These are phyloP conservation scores for Wasmannia auropunctata DNA, from an alignment of 1,140 invertebrate species.

Conservation along the genomic window DNA sequence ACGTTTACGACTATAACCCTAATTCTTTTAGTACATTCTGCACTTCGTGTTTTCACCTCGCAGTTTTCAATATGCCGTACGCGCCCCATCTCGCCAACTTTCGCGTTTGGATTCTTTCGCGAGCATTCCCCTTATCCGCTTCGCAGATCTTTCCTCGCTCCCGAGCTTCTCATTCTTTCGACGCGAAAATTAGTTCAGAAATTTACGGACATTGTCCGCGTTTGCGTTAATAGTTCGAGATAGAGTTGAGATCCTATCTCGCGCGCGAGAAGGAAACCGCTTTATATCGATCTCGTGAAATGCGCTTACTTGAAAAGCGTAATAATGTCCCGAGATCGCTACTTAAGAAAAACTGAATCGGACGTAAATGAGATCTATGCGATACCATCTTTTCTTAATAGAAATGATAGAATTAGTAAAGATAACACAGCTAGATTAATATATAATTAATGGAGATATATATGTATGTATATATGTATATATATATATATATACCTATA, in stretches of 20 bases:
- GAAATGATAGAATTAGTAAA: neutral
- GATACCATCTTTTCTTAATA: neutral
- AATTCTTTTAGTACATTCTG: neutral
- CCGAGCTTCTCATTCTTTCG: constrained; percentile 21
- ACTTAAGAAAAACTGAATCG: neutral
- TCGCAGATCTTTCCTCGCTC: neutral
- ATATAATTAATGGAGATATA: neutral
- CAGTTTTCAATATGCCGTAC: constrained; percentile 4
- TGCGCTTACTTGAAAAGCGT: neutral
- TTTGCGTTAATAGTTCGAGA: neutral
- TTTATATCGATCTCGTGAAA: constrained; percentile 22
- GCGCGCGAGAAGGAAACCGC: neutral
- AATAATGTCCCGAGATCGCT: neutral
- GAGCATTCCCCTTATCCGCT: neutral
- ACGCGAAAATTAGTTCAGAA: constrained; percentile 30
- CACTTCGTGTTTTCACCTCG: neutral
- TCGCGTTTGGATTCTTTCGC: neutral
- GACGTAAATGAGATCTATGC: neutral
- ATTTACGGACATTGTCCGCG: constrained; percentile 29
- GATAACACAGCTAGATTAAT: neutral
- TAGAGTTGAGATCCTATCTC: constrained; percentile 23
- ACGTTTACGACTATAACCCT: constrained; percentile 2
- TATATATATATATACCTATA: no score
- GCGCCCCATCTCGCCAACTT: neutral
- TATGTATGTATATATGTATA: no score